Evolutionary conservation across 2,888 invertebrate genomes (phyloP).

Genomic region (Andrena hattorfiana): DNA sequence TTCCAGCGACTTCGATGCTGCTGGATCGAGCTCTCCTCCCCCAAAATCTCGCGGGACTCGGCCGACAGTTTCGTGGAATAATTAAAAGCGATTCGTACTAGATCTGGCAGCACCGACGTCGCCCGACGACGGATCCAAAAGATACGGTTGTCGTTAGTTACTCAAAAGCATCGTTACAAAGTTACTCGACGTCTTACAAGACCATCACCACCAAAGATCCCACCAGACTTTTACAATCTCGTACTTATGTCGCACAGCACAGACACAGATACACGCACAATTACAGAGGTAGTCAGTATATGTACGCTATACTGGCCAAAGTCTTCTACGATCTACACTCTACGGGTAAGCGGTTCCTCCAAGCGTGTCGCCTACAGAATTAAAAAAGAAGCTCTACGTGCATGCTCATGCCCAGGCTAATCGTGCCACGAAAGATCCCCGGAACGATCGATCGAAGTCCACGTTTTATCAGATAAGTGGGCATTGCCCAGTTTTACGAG

Average conservation of each 20-base stretch:
- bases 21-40: conserved; percentile 3
- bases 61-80: not conserved
- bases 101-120: conserved; percentile 48
- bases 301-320: conserved; percentile 22
- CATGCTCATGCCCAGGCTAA: conserved; percentile 70
- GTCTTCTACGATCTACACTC: conserved; percentile 32
- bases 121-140: conserved; percentile 56
- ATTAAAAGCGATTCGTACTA: not conserved
- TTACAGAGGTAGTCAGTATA: conserved; percentile 19
- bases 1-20: conserved; percentile 68
- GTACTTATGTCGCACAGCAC: conserved; percentile 61
- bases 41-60: not conserved
- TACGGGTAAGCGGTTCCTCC: conserved; percentile 42
- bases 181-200: conserved; percentile 78
- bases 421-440: conserved; percentile 30
- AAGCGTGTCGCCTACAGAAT: conserved; percentile 27
- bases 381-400: conserved; percentile 31
- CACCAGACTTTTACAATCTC: conserved; percentile 63
- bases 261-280: conserved; percentile 61
- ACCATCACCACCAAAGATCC: conserved; percentile 83
- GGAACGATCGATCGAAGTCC: conserved; percentile 51
- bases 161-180: conserved; percentile 72
- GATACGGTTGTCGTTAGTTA: conserved; percentile 65
- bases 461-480: conserved; percentile 62
- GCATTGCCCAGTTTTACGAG: not conserved